A percentile compares a stretch with the other conserved stretches of the same genome.
phyloP scores from a whole-genome alignment of 2,113 vertebrate species.

The Picathartes gymnocephalus region DNA sequence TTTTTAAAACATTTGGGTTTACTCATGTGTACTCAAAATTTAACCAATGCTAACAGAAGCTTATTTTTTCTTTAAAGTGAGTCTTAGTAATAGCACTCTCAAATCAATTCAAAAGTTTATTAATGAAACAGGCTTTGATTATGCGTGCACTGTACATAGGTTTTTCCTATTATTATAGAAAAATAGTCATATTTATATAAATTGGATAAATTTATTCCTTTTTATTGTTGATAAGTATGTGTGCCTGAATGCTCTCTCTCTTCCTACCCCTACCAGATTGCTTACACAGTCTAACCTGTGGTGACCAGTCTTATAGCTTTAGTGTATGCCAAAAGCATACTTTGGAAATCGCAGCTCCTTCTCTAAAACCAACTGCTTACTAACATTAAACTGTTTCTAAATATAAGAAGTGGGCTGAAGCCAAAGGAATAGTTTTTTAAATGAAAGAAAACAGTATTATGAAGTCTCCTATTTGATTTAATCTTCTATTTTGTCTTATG shows the following conservation, averaged over 20 bases:
- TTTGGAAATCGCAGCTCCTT: neutral
- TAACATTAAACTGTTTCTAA: neutral
- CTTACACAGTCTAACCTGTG: neutral
- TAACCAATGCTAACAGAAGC: neutral
- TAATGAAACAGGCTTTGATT: neutral
- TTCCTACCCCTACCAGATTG: neutral
- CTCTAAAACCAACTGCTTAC: neutral
- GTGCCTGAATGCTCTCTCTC: neutral
- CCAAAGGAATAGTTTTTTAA: neutral
- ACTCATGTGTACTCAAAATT: neutral
- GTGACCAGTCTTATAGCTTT: neutral
- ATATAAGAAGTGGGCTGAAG: neutral
- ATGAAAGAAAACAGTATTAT: neutral
- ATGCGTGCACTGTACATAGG: fast-evolving
- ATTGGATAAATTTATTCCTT: neutral
- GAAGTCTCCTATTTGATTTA: neutral
- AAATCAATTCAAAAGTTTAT: neutral
- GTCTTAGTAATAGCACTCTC: neutral
- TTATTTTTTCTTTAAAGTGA: neutral
- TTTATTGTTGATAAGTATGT: neutral
- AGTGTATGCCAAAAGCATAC: neutral
- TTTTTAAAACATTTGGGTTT: neutral
- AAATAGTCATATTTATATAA: neutral
- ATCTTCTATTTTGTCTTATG: neutral
- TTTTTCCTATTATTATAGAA: neutral